Percentiles rank a stretch among this genome's conserved stretches.
Conservation (phyloP, 2,797 vertebrate species). For the Pipistrellus kuhlii region DNA sequence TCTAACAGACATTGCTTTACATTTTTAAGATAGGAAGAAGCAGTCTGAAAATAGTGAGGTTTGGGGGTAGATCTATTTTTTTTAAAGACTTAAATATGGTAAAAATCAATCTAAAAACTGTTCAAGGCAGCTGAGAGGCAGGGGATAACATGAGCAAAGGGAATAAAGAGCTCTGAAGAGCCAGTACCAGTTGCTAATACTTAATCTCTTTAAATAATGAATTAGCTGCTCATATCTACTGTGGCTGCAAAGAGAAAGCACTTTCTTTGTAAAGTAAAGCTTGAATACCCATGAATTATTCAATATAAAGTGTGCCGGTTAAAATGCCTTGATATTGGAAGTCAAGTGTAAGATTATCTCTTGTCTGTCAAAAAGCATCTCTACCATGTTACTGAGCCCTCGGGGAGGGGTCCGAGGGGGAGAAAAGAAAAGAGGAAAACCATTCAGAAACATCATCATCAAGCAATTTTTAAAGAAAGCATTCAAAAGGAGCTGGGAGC, state of each 20-base stretch:
- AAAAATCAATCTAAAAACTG: slow-evolving; percentile 89
- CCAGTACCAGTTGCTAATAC: slow-evolving; percentile 91
- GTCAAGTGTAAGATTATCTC: slow-evolving; percentile 99
- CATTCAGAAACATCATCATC: slow-evolving; percentile 78
- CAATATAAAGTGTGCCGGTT: slow-evolving; percentile 97
- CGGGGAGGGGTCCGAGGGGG: slow-evolving; percentile 85
- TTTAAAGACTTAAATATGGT: slow-evolving; percentile 85
- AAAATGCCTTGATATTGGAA: slow-evolving; percentile 99
- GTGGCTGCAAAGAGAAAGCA: slow-evolving; percentile 97
- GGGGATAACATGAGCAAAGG: slow-evolving; percentile 90
- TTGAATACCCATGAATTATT: slow-evolving; percentile 99
- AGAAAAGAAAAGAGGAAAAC: slow-evolving; percentile 86
- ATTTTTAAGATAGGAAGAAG: slow-evolving; percentile 83
- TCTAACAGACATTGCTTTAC: slow-evolving; percentile 72
- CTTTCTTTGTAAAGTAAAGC: slow-evolving; percentile 98
- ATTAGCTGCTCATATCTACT: slow-evolving; percentile 99
- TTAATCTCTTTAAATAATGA: slow-evolving; percentile 99
- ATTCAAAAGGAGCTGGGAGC: neutral
- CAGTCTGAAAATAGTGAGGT: slow-evolving; percentile 80
- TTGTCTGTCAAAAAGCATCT: slow-evolving; percentile 97
- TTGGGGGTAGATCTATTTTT: slow-evolving; percentile 81
- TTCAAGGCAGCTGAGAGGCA: slow-evolving; percentile 87
- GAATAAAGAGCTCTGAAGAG: slow-evolving; percentile 91
- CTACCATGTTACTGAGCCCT: slow-evolving; percentile 87
- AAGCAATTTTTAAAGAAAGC: slow-evolving; percentile 61